phyloP scores from a whole-genome alignment of 2,888 invertebrate genomes.

The Pyrrhia umbra region DNA sequence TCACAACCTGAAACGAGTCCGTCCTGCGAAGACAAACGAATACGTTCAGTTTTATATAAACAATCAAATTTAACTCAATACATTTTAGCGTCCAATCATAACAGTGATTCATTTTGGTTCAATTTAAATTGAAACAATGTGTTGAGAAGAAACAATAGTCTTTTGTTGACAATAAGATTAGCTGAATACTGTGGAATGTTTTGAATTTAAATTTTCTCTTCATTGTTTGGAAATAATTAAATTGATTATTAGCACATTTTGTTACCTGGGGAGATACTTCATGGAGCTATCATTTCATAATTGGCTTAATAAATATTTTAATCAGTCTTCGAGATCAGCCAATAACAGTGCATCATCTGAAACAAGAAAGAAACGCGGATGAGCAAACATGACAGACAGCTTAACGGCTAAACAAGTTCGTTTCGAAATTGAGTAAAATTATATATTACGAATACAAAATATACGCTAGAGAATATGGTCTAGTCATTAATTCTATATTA shows the following conservation, averaged over 20 bases:
- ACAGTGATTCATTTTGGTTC: constrained; percentile 87
- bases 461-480: constrained; percentile 65
- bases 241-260: constrained; percentile 63
- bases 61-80: constrained; percentile 87
- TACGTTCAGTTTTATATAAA: constrained; percentile 75
- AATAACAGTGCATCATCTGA: constrained; percentile 79
- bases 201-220: constrained; percentile 87
- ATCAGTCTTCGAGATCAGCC: constrained; percentile 87
- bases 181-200: constrained; percentile 89
- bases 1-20: constrained; percentile 82
- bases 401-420: constrained; percentile 68
- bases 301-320: constrained; percentile 78
- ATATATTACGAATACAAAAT: constrained; percentile 67
- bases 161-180: constrained; percentile 89
- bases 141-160: constrained; percentile 87
- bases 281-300: constrained; percentile 83
- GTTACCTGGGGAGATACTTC: constrained; percentile 80
- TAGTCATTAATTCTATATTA: constrained; percentile 72
- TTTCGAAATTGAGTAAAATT: constrained; percentile 71
- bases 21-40: constrained; percentile 72
- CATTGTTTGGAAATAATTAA: constrained; percentile 84
- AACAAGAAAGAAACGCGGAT: constrained; percentile 76
- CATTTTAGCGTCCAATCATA: constrained; percentile 87
- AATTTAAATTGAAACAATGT: constrained; percentile 88
- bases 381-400: constrained; percentile 58